Base-by-base conservation (phyloP, 2,888 invertebrate species). In the Julus scandinavius region DNA sequence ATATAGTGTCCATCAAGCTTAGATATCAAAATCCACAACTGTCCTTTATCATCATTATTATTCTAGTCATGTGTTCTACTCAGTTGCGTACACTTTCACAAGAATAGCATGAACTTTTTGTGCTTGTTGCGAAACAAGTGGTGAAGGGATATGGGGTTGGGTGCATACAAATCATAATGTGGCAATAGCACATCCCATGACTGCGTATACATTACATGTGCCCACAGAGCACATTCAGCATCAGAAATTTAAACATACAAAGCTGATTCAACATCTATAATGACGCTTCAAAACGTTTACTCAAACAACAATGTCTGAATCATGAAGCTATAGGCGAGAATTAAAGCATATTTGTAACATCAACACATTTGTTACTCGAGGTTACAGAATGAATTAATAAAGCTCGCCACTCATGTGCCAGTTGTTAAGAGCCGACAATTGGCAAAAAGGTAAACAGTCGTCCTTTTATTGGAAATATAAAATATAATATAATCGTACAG, bases 361-460 rank as follows among this genome's bases (percentile, higher is more conserved):
- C 72, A 72, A 72, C 72, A 72, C 72, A 29, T 72, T 72, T 63
- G 63, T 63, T 63, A 63, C 20, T 63, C 20, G 63, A 63, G 63
- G 72, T 72, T 72, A 29, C 72, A 72, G 29, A 29, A 72, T 29
- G 72, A 72, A 72, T 72, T 63, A 63, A 72, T 72, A 72, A 72
- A 72, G 72, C 72, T 29, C 72, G 2, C 72, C 72, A 72, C 29
- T 29, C 72, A 13, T 72, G 72, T 29, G 72, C 72, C 72, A 72
- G 72, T 72, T 72, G 72, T 72, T 72, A 72, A 72, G 72, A 29
- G 11, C 72, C 72, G 72, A 72, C 72, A 72, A 72, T 72, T 72
- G 72, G 72, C 72, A 72, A 72, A 72, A 72, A 72, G 29, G 72
- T 72, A 72, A 72, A 72, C 72, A 72, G 7, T 72, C 29, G 29